Evolutionary conservation across 2,888 invertebrate species (phyloP).

Genomic region (Lasiommata megera): DNA sequence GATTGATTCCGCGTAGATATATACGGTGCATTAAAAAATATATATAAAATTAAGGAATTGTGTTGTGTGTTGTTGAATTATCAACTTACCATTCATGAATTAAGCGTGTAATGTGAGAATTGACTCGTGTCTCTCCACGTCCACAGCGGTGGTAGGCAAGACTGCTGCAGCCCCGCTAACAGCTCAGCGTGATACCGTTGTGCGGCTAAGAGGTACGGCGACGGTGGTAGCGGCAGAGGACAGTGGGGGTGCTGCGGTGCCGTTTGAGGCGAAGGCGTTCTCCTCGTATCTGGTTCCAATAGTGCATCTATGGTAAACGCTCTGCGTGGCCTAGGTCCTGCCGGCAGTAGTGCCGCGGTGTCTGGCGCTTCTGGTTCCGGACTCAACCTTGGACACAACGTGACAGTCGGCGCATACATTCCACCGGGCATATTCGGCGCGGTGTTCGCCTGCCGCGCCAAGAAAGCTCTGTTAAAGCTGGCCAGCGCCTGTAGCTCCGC

Average conservation of each 20-base stretch:
- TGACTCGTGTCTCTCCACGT: slow-evolving; percentile 76
- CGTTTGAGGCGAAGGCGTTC: slow-evolving; percentile 76
- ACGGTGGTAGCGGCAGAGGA: slow-evolving; percentile 63
- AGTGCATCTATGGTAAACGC: slow-evolving; percentile 94
- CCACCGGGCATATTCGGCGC: slow-evolving; percentile 59
- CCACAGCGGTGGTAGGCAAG: slow-evolving; percentile 72
- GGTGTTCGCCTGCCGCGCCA: slow-evolving; percentile 75
- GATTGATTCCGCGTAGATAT: too few species aligned
- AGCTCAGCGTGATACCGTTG: slow-evolving; percentile 75
- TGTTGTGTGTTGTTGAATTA: too few species aligned
- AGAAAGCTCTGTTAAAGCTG: slow-evolving; percentile 86
- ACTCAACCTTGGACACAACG: slow-evolving; percentile 73
- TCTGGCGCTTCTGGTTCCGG: slow-evolving; percentile 69
- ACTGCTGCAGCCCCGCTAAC: slow-evolving; percentile 71
- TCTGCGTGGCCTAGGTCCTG: slow-evolving; percentile 70
- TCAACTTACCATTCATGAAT: slow-evolving; percentile 76
- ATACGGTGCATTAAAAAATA: too few species aligned
- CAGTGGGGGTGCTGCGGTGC: slow-evolving; percentile 52
- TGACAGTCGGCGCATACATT: slow-evolving; percentile 77
- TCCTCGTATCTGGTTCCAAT: slow-evolving; percentile 85
- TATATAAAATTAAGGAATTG: too few species aligned
- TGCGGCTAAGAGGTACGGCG: slow-evolving; percentile 67
- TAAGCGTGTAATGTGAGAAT: slow-evolving; percentile 77
- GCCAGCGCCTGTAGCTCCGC: slow-evolving; percentile 88
- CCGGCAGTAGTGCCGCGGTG: slow-evolving; percentile 61